Percentiles rank a stretch among this genome's conserved stretches.
Evolutionary conservation across 2,888 invertebrate genomes (phyloP).

Genomic region (Limnephilus lunatus): DNA sequence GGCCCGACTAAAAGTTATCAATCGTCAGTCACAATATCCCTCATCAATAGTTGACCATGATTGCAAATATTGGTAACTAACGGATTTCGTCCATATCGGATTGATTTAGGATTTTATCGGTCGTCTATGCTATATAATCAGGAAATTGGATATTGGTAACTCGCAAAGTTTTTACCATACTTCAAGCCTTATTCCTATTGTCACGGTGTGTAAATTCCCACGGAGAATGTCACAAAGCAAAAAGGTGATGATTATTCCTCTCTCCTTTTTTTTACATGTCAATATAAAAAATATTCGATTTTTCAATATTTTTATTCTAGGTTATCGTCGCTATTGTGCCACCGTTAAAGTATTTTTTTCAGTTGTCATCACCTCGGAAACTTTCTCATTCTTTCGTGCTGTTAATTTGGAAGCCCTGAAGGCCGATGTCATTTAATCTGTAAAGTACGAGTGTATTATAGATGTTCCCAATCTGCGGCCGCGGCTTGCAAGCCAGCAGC

Average conservation of each 20-base stretch:
- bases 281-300: too few relatives aligned
- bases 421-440: slow-evolving; percentile 9
- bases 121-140: too few relatives aligned
- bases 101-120: too few relatives aligned
- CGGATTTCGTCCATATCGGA: too few relatives aligned
- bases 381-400: not conserved
- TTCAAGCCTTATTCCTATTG: not conserved
- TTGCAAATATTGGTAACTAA: too few relatives aligned
- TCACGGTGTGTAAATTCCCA: too few relatives aligned
- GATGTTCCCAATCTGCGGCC: not conserved
- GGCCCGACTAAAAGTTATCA: too few relatives aligned
- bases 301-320: not conserved
- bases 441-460: not conserved
- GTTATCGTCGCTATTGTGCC: not conserved
- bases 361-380: not conserved
- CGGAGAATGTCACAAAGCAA: not conserved
- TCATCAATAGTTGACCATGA: too few relatives aligned
- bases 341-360: not conserved
- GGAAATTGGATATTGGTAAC: too few relatives aligned
- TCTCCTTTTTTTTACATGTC: too few relatives aligned
- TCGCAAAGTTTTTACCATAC: not conserved
- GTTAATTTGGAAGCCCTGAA: slow-evolving; percentile 16
- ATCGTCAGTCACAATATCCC: too few relatives aligned
- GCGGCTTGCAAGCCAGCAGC: not conserved
- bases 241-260: not conserved